Evolutionary conservation across 2,888 invertebrate species (phyloP).

Genomic region (Lordiphosa andalusiaca): DNA sequence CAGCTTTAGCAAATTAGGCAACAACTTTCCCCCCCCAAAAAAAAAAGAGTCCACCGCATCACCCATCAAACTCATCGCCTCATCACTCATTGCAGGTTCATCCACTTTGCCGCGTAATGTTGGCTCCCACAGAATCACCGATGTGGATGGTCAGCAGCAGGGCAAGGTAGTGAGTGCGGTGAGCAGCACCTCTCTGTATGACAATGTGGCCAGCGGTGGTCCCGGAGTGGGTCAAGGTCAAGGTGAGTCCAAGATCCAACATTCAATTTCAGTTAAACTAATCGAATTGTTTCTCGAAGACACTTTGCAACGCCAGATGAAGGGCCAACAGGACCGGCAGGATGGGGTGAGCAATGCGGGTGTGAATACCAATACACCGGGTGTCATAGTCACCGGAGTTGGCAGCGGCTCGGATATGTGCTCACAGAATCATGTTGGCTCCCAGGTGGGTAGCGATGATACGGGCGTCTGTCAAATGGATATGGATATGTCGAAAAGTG

Average conservation of each 20-base stretch:
- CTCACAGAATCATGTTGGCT: conserved; percentile 86
- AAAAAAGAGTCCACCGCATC: conserved; percentile 47
- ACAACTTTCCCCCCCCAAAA: conserved; percentile 12
- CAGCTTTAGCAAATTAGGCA: conserved; percentile 38
- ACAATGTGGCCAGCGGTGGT: conserved; percentile 85
- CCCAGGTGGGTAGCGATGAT: conserved; percentile 81
- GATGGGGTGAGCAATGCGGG: conserved; percentile 80
- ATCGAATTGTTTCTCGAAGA: conserved; percentile 53
- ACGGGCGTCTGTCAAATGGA: conserved; percentile 81
- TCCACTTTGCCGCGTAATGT: conserved; percentile 89
- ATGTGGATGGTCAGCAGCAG: conserved; percentile 80
- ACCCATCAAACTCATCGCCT: conserved; percentile 53
- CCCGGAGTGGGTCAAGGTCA: conserved; percentile 47
- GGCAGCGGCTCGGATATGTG: conserved; percentile 82
- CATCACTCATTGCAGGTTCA: conserved; percentile 83
- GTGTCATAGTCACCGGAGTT: conserved; percentile 62
- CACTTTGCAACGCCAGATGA: conserved; percentile 84
- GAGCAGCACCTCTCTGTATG: conserved; percentile 93
- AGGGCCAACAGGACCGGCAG: conserved; percentile 82
- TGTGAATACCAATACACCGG: conserved; percentile 68
- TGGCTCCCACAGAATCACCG: conserved; percentile 75
- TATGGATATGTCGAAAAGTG: conserved; percentile 86
- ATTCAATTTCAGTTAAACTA: too few species aligned
- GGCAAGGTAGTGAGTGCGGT: conserved; percentile 90
- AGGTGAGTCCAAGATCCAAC: conserved; percentile 36